Conservation (phyloP, 2,113 vertebrate species). For the Campylomormyrus tamandua region DNA sequence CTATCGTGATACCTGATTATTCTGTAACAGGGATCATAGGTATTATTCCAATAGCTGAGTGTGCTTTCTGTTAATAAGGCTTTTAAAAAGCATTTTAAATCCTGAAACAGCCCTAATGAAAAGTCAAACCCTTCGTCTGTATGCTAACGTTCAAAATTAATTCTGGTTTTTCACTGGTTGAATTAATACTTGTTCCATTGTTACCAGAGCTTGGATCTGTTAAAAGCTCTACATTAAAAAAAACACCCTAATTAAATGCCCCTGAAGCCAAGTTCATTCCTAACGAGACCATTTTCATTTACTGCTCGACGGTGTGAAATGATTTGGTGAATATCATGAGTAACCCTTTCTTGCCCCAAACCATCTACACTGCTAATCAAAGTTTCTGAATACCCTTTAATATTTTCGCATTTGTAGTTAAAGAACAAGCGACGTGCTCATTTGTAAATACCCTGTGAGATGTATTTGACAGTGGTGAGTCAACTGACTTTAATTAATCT, state of each 20-base stretch:
- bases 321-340: neutral
- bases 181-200: neutral
- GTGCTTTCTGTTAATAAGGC: neutral
- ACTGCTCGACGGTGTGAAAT: neutral
- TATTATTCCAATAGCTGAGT: neutral
- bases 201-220: neutral
- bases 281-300: constrained; percentile 1
- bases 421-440: neutral
- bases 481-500: neutral
- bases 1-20: neutral
- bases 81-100: neutral
- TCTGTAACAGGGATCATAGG: neutral
- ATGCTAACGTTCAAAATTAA: neutral
- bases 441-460: neutral
- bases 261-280: neutral
- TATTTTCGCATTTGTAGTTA: neutral
- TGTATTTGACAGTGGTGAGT: neutral
- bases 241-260: neutral
- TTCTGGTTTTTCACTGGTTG: neutral
- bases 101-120: neutral
- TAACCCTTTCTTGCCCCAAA: neutral
- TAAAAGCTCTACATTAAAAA: neutral
- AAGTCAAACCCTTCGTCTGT: neutral
- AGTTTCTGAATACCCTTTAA: neutral
- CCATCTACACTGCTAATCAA: neutral